phyloP scores from a whole-genome alignment of 2,797 vertebrate genomes.

The Arrhamphus sclerolepis region DNA sequence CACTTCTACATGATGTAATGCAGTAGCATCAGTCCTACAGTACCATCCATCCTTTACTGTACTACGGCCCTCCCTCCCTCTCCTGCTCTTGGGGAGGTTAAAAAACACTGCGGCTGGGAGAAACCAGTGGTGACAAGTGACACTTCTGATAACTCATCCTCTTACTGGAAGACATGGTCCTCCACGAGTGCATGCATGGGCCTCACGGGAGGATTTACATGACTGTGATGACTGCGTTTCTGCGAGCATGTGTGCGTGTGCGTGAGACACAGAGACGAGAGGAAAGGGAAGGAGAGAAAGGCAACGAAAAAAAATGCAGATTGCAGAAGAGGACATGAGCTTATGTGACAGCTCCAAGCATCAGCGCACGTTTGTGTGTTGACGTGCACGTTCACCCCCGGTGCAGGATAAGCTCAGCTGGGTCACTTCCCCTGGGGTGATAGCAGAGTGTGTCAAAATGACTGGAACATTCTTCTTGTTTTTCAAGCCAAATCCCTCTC shows the following conservation, averaged over 20 bases:
- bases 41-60: neutral
- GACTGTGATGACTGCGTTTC: slow-evolving; percentile 40
- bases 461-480: slow-evolving; percentile 65
- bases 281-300: slow-evolving; percentile 1
- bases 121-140: slow-evolving; percentile 72
- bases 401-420: slow-evolving; percentile 64
- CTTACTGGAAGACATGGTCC: slow-evolving; percentile 37
- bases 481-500: slow-evolving; percentile 51
- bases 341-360: slow-evolving; percentile 69
- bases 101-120: slow-evolving; percentile 36
- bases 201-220: slow-evolving; percentile 20
- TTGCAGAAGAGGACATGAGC: slow-evolving; percentile 55
- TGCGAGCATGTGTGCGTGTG: slow-evolving; percentile 33
- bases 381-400: slow-evolving; percentile 17
- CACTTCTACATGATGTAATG: too few species aligned
- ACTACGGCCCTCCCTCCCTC: neutral
- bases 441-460: slow-evolving; percentile 60
- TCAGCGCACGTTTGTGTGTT: slow-evolving; percentile 46
- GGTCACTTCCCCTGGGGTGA: slow-evolving; percentile 69
- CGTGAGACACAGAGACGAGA: slow-evolving; percentile 9
- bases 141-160: slow-evolving; percentile 72
- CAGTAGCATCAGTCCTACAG: neutral
- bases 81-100: slow-evolving; percentile 53
- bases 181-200: neutral
- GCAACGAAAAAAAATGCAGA: slow-evolving; percentile 1